Evolutionary conservation across 2,888 invertebrate genomes (phyloP), one percentile per base, ranked within the genome.

Genomic region (Drosophila phalerata): DNA sequence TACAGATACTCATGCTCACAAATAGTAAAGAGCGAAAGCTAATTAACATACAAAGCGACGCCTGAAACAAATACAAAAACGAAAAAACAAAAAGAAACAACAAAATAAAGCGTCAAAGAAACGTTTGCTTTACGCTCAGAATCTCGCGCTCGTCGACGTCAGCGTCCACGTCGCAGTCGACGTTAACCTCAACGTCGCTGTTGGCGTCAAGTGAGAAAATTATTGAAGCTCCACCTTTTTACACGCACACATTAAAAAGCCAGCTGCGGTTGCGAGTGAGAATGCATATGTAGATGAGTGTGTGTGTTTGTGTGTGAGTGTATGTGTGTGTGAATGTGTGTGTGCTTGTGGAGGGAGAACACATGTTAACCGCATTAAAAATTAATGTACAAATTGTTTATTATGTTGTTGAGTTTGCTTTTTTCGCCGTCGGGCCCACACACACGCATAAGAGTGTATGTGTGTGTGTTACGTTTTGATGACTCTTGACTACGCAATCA

Each of bases 321-420:
- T 69, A 61, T 62, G 25, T 13, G 22, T 49, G 47, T 69, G 63
- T 62, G 49, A 17, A 49, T 60, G 71, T 64, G 58, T 43, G 53
- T 9, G 43, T 55, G 40, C 48, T 9, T 53, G 47, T 47, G 60
- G 49, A 49, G 64, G 62, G 62, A 61, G 61, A 77, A 74, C 84
- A 90, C 73, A 85, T 87, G 86, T 89, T 88, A 89, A 89, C 79
- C 84, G 82, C 88, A 86, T 89, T 88, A 82, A 81, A 82, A 84
- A 90, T 88, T 85, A 86, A 79, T 86, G 73, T 81, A 88, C 88
- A 86, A 86, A 88, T 88, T 88, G 86, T 80, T 86, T 88, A 83
- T 86, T 85, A 77, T 89, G 88, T 78, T 81, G 85, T 85, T 69
- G 72, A 63, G 70, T 74, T 75, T 73, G 73, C 48, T 71, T 66